A percentile compares a stretch with the other conserved stretches of the same genome.
These are phyloP conservation scores for Lophius piscatorius DNA, from an alignment of 2,113 vertebrate genomes.

Conservation along the genomic window DNA sequence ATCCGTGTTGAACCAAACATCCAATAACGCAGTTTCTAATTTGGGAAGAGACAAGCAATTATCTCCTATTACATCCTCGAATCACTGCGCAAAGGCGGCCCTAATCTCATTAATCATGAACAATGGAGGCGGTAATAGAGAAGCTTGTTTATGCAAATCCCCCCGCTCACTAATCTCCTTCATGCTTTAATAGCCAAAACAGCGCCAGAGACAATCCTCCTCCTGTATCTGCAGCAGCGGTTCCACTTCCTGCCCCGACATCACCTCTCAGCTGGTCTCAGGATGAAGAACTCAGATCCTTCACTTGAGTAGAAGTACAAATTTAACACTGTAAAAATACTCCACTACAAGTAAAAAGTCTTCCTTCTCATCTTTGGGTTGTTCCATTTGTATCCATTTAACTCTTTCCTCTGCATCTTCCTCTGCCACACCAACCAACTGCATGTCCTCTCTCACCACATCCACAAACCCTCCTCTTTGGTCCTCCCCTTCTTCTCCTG, in stretches of 20 bases:
- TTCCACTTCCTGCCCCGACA: conserved; percentile 34
- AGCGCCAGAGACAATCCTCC: conserved; percentile 49
- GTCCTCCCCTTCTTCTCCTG: too few species aligned
- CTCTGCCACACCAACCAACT: too few species aligned
- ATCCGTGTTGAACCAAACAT: conserved; percentile 53
- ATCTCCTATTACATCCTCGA: conserved; percentile 65
- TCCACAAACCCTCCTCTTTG: too few species aligned
- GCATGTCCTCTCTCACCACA: too few species aligned
- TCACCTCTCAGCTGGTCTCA: too few species aligned
- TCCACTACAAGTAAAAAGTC: too few species aligned
- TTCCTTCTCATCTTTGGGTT: too few species aligned
- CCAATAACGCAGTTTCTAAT: conserved; percentile 64
- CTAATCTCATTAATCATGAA: conserved; percentile 77
- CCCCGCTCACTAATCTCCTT: conserved; percentile 59
- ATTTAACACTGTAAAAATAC: too few species aligned
- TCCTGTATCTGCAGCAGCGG: background rate
- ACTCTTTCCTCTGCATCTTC: too few species aligned
- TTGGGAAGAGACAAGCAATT: conserved; percentile 72
- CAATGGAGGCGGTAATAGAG: conserved; percentile 70
- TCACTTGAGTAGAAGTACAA: too few species aligned
- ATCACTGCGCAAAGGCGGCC: conserved; percentile 48
- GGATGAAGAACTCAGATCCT: too few species aligned
- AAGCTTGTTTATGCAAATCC: conserved; percentile 74
- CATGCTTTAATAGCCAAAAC: conserved; percentile 55
- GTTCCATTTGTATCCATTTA: too few species aligned